These are phyloP conservation scores for Malaclemys terrapin DNA, from an alignment of 2,113 vertebrate species.

Conservation along the genomic window DNA sequence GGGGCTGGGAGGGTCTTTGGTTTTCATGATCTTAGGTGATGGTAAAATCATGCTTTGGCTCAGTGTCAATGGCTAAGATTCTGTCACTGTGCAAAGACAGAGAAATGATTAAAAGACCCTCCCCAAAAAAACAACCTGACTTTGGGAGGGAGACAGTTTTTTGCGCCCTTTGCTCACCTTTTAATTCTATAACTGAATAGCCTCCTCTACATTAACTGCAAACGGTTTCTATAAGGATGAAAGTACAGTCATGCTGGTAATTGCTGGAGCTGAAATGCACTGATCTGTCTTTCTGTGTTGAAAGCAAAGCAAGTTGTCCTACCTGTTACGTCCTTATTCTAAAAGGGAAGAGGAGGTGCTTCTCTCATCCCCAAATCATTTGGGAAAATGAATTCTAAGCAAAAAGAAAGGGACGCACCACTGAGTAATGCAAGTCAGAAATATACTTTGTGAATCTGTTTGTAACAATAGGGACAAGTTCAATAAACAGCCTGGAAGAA, in stretches of 20 bases:
- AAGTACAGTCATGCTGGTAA: neutral
- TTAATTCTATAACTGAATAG: neutral
- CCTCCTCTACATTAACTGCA: neutral
- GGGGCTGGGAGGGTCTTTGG: neutral
- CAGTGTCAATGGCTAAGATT: fast-evolving
- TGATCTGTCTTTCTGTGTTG: neutral
- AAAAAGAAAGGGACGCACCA: neutral
- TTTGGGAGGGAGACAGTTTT: fast-evolving
- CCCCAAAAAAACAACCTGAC: neutral
- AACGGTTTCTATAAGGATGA: neutral
- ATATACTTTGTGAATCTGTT: fast-evolving
- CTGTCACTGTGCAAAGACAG: neutral
- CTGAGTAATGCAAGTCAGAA: fast-evolving
- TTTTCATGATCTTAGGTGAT: neutral
- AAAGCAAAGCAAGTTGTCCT: neutral
- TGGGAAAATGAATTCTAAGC: neutral
- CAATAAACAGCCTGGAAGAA: fast-evolving
- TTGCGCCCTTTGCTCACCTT: neutral
- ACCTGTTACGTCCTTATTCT: neutral
- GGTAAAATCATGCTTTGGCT: neutral
- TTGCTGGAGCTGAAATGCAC: fast-evolving
- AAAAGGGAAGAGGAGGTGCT: neutral
- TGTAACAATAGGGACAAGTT: fast-evolving
- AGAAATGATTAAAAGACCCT: neutral
- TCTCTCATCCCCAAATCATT: neutral